Base-by-base conservation (phyloP, 2,797 vertebrate genomes). In the Smutsia temminckii region DNA sequence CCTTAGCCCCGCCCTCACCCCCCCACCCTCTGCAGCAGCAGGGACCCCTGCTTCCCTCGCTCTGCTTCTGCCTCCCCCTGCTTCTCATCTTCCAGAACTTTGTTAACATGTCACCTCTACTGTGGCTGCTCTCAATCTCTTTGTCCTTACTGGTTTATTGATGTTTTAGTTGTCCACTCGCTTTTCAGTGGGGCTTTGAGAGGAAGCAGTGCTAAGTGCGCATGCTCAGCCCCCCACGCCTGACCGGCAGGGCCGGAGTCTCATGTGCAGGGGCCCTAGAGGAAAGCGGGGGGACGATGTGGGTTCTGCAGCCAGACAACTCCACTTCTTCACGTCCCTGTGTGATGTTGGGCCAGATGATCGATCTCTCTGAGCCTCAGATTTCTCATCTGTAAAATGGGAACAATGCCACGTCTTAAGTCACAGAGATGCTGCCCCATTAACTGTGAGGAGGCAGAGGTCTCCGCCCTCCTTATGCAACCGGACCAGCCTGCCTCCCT, bases 311-410 rank as follows among this genome's bases (percentile, higher is more conserved):
- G 21, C 21, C 42, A 63, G 78, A 21, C 13, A 27, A 16, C n/a
- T 55, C 57, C 64, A 27, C 4, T 55, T 75, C 25, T 64, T 40
- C 46, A 37, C 18, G 16, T 20, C 63, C 27, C 46, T 80, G 14
- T 87, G 83, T 55, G 25, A 94, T 66, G 64, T 51, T 32, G 29
- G 84, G 6, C 61, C 74, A 91, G 78, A 49, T 46, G 42, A 51
- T 42, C 25, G 83, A 40, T 21, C 64, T 86, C 53, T 88, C 42
- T 84, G 77, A 63, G 23, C 71, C 51, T 85, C 8, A 0, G 20
- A 14, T 69, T 79, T 57, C 51, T 93, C 21, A 10, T 17, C 29
- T 75, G n/a, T 85, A 53, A 64, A 64, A 61, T 69, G n/a, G 80
- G 53, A 53, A 6, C 6, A 74, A 34, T 9, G 5, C 16, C 7